Conservation (phyloP, 1,140 invertebrate species). For the Campoletis sonorensis region DNA sequence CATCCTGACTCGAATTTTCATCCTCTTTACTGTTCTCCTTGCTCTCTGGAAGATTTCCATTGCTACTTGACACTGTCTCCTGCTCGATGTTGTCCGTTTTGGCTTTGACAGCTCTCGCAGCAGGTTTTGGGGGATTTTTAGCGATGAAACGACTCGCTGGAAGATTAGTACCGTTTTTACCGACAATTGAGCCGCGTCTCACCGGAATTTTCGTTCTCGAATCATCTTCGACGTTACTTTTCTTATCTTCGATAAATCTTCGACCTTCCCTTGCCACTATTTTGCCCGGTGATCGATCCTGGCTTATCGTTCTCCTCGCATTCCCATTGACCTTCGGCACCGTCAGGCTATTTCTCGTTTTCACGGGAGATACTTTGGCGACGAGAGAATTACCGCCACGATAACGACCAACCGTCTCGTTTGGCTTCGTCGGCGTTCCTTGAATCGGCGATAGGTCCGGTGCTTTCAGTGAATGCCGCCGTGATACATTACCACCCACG, state of each 20-base stretch:
- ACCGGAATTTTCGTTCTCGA: slow-evolving; percentile 70
- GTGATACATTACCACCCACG: slow-evolving; percentile 43
- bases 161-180: slow-evolving; percentile 14
- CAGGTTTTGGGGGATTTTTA: slow-evolving; percentile 6
- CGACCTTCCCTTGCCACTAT: slow-evolving; percentile 8
- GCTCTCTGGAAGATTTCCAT: slow-evolving; percentile 23
- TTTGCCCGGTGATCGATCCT: slow-evolving; percentile 30
- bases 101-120: slow-evolving; percentile 20
- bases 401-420: slow-evolving; percentile 39
- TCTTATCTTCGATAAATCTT: slow-evolving; percentile 48
- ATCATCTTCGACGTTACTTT: slow-evolving; percentile 13
- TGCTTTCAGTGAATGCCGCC: slow-evolving; percentile 46
- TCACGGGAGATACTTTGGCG: slow-evolving; percentile 29
- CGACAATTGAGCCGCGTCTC: slow-evolving; percentile 45
- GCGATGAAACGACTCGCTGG: slow-evolving; percentile 50
- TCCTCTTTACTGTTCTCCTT: slow-evolving; percentile 49
- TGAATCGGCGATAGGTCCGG: slow-evolving; percentile 68
- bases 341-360: slow-evolving; percentile 26
- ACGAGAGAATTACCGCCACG: slow-evolving; percentile 34
- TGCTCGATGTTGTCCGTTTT: slow-evolving; percentile 49
- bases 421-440: slow-evolving; percentile 66
- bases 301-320: slow-evolving; percentile 34
- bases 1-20: slow-evolving; percentile 30
- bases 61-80: neutral
- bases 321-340: slow-evolving; percentile 48